These are phyloP conservation scores for Spisula subtruncata DNA, from an alignment of 2,888 invertebrate genomes.

Conservation along the genomic window DNA sequence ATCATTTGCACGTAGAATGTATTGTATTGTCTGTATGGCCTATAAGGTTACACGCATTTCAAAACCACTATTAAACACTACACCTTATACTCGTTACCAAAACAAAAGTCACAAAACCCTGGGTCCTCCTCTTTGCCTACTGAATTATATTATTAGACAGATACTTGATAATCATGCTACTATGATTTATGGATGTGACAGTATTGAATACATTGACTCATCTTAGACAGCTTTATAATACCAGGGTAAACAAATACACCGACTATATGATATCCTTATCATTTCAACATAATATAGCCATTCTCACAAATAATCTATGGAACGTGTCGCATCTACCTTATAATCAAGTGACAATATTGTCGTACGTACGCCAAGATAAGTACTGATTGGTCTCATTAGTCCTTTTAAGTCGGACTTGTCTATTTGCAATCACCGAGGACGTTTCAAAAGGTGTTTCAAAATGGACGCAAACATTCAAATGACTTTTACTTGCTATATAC, in stretches of 20 bases:
- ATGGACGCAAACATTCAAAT: no score
- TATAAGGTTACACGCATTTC: background rate
- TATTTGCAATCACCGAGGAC: no score
- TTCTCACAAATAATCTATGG: background rate
- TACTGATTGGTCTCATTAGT: no score
- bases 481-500: no score
- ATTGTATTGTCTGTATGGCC: background rate
- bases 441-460: no score
- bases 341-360: background rate
- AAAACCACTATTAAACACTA: background rate
- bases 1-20: background rate
- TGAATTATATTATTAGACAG: background rate
- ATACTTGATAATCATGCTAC: background rate
- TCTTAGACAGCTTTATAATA: background rate
- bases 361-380: background rate
- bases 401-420: no score
- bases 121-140: background rate
- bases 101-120: no score
- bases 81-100: background rate
- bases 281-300: background rate
- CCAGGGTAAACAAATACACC: background rate
- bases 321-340: background rate
- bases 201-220: background rate
- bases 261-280: constrained; percentile 19
- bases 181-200: constrained; percentile 5